A percentile compares a stretch with the other conserved stretches of the same genome.
phyloP scores from a whole-genome alignment of 2,113 vertebrate species.

The Pygoscelis antarcticus region DNA sequence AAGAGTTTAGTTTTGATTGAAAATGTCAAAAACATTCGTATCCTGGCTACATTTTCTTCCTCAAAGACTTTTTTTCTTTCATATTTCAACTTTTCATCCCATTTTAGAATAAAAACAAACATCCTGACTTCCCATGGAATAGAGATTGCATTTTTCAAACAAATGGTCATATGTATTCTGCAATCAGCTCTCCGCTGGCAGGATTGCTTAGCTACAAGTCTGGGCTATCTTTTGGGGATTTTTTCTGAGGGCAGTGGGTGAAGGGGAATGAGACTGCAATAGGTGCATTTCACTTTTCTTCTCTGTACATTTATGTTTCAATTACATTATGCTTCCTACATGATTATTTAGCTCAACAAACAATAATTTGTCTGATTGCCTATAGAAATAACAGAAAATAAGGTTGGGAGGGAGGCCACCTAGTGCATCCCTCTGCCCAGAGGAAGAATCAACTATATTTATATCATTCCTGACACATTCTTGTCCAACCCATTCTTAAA shows the following conservation, averaged over 20 bases:
- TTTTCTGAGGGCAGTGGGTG: neutral
- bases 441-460: neutral
- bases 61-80: conserved; percentile 30
- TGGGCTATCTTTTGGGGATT: neutral
- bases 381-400: conserved; percentile 16
- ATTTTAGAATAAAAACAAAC: conserved; percentile 65
- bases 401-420: neutral
- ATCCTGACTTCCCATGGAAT: conserved; percentile 53
- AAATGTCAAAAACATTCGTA: conserved; percentile 71
- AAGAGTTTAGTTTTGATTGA: conserved; percentile 69
- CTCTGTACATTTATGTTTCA: neutral
- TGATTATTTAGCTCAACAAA: conserved; percentile 34
- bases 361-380: conserved; percentile 11
- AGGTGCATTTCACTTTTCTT: neutral
- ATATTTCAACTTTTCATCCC: conserved; percentile 65
- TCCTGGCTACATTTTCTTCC: conserved; percentile 62
- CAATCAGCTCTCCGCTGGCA: conserved; percentile 4
- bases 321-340: neutral
- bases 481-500: neutral
- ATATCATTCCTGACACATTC: neutral
- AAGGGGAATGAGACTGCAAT: neutral
- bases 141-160: conserved; percentile 45
- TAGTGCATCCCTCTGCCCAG: neutral
- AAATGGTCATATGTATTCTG: conserved; percentile 21
- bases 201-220: neutral